Evolutionary conservation across 2,888 invertebrate species (phyloP).

Genomic region (Dysmachus trigonus): DNA sequence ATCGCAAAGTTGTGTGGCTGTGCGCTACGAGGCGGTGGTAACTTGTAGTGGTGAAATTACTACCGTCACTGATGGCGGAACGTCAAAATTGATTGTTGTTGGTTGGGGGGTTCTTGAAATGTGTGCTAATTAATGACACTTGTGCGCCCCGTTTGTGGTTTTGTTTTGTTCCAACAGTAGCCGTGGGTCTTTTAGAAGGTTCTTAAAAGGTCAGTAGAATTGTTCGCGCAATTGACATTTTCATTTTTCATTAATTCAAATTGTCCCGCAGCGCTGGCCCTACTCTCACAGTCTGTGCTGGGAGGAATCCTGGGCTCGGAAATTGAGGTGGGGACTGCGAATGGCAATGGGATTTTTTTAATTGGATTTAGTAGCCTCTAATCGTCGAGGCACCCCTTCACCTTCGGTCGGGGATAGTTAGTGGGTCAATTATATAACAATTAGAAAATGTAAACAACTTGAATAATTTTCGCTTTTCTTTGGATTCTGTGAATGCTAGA

Average conservation of each 20-base stretch:
- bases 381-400: not conserved
- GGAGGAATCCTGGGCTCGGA: not conserved
- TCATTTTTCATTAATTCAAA: conserved; percentile 32
- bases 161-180: not conserved
- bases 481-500: not conserved
- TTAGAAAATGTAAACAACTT: not conserved
- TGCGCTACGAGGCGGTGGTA: not conserved
- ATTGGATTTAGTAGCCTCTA: not conserved
- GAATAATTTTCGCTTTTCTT: not conserved
- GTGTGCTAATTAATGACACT: conserved; percentile 23
- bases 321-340: not conserved
- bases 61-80: conserved; percentile 37
- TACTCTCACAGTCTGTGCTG: not conserved
- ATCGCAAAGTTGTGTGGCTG: not conserved
- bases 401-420: not conserved
- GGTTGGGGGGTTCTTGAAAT: not conserved
- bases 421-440: not conserved
- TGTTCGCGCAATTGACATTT: conserved; percentile 19
- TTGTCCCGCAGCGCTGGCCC: not conserved
- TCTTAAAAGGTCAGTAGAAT: conserved; percentile 28
- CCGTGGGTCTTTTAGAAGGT: not conserved
- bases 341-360: not conserved
- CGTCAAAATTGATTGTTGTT: conserved; percentile 48
- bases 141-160: not conserved
- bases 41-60: not conserved